A percentile compares a stretch with the other conserved stretches of the same genome.
Evolutionary conservation across 2,113 vertebrate species (phyloP).

Genomic region (Pteropus alecto): DNA sequence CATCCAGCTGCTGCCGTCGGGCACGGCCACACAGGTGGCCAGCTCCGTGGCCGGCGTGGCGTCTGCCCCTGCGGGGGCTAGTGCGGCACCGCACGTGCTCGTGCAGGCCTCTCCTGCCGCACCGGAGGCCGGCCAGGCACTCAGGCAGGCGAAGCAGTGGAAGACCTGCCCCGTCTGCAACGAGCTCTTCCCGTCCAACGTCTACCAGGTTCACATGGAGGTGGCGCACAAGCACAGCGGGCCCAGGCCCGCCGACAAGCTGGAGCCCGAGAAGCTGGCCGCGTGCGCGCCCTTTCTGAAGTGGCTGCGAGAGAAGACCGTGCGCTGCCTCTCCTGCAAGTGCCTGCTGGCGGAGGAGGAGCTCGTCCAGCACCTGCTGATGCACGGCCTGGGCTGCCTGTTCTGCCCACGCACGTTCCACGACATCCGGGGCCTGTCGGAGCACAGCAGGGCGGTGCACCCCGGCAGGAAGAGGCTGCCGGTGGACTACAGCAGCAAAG

Average conservation of each 20-base stretch:
- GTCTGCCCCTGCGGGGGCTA: slow-evolving; percentile 76
- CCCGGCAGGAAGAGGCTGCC: slow-evolving; percentile 88
- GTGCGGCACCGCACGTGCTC: slow-evolving; percentile 41
- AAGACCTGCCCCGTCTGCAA: slow-evolving; percentile 96
- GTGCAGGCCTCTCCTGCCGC: background rate
- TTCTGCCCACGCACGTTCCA: slow-evolving; percentile 94
- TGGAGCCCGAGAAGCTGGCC: slow-evolving; percentile 85
- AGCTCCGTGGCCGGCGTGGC: slow-evolving; percentile 77
- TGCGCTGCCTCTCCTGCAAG: slow-evolving; percentile 92
- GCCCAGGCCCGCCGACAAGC: slow-evolving; percentile 52
- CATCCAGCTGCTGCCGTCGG: slow-evolving; percentile 83
- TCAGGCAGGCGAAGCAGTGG: slow-evolving; percentile 95
- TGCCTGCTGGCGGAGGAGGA: slow-evolving; percentile 90
- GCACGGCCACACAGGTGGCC: slow-evolving; percentile 77
- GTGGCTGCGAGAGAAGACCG: slow-evolving; percentile 93
- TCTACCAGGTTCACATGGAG: slow-evolving; percentile 94
- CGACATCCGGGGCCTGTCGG: slow-evolving; percentile 89
- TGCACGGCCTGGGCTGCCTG: slow-evolving; percentile 94
- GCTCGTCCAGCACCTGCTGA: slow-evolving; percentile 91
- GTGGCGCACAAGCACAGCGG: slow-evolving; percentile 88
- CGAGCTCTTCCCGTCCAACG: slow-evolving; percentile 94
- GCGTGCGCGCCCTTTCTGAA: slow-evolving; percentile 91
- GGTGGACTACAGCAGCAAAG: slow-evolving; percentile 90
- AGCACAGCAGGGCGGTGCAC: slow-evolving; percentile 90
- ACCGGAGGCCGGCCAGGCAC: slow-evolving; percentile 59